Evolutionary conservation across 2,888 invertebrate genomes (phyloP), one percentile per base, ranked within the genome.

Genomic region (Scaptodrosophila latifasciaeformis): DNA sequence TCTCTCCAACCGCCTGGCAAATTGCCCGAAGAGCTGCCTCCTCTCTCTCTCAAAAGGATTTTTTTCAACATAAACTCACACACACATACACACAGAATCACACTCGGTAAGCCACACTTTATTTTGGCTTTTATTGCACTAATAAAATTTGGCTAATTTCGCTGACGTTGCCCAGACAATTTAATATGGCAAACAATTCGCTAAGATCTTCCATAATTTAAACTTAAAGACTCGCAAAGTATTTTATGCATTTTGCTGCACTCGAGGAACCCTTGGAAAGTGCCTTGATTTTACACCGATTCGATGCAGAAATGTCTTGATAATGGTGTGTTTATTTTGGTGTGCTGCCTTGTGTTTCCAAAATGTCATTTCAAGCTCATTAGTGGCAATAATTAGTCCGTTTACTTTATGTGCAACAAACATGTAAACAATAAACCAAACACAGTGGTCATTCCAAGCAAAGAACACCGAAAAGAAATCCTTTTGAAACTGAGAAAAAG

Each of bases 301-400:
- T n/a, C n/a, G n/a, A n/a, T n/a, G n/a, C n/a, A n/a, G n/a, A n/a
- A n/a, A n/a, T n/a, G n/a, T n/a, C n/a, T n/a, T n/a, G n/a, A n/a
- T n/a, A n/a, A n/a, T n/a, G n/a, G n/a, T n/a, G n/a, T n/a, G n/a
- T n/a, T n/a, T n/a, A n/a, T n/a, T n/a, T n/a, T n/a, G n/a, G n/a
- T 3, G 24, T 3, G 24, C 12, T 34, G 45, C 34, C 9, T 19
- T 49, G 54, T 56, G 42, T 65, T 57, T 63, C 58, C 60, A 62
- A 75, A 75, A 78, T 79, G 80, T 77, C 75, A 75, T 75, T 75
- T 77, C 75, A 77, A 74, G 78, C 75, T 75, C 80, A 75, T 75
- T 75, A 75, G 75, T 62, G 70, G 68, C 75, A 75, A 75, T 80
- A 75, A 75, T 75, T 75, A 75, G 80, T 78, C 75, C 64, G 59